These are phyloP conservation scores for Prionace glauca DNA, from an alignment of 2,797 vertebrate genomes.

Conservation along the genomic window DNA sequence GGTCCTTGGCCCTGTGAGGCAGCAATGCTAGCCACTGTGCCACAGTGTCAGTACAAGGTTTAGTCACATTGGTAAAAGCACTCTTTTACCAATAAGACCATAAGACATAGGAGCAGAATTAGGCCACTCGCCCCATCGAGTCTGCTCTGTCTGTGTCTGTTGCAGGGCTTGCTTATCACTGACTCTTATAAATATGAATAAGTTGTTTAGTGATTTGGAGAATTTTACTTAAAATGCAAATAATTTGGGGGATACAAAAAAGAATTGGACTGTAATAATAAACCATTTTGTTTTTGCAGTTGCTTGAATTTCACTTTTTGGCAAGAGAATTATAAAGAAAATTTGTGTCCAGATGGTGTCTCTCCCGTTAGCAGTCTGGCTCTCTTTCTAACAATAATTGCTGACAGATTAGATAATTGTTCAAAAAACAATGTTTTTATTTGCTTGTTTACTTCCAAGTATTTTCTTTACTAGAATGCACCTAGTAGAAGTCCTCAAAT, in stretches of 20 bases:
- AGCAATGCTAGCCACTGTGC: too few species aligned
- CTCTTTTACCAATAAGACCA: too few species aligned
- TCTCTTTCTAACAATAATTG: not conserved
- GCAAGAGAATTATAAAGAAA: slow-evolving; percentile 1
- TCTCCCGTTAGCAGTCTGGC: not conserved
- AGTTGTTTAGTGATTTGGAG: not conserved
- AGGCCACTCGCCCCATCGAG: too few species aligned
- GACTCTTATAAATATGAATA: not conserved
- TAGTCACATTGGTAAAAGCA: not conserved
- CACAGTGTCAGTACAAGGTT: not conserved
- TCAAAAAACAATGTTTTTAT: not conserved
- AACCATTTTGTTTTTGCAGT: not conserved
- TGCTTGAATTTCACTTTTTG: slow-evolving; percentile 21
- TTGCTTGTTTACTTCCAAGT: not conserved
- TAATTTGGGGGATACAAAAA: not conserved
- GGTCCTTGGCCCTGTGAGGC: too few species aligned
- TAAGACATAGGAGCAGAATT: too few species aligned
- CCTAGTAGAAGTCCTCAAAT: not conserved
- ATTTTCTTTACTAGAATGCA: not conserved
- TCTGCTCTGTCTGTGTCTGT: too few species aligned
- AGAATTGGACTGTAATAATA: not conserved
- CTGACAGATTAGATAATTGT: not conserved
- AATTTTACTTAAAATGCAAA: not conserved
- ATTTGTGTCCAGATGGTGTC: slow-evolving; percentile 11
- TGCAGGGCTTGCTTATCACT: not conserved